Evolutionary conservation across 2,888 invertebrate genomes (phyloP).

Genomic region (Stenichneumon culpator): DNA sequence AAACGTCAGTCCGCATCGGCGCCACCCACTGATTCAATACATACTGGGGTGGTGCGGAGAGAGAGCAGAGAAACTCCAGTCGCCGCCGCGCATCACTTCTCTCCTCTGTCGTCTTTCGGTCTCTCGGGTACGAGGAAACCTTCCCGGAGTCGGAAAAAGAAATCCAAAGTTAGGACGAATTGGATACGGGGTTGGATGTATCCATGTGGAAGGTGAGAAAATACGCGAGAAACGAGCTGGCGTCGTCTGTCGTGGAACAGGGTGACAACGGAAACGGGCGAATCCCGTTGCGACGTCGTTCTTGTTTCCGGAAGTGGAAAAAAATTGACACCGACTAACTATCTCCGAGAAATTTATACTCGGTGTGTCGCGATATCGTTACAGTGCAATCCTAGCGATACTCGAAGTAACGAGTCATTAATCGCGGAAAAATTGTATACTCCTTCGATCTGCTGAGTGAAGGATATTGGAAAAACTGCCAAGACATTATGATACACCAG

Average conservation of each 20-base stretch:
- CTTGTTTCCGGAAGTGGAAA: conserved; percentile 1
- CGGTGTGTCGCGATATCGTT: not conserved
- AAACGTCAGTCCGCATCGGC: conserved; percentile 71
- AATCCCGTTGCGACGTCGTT: conserved; percentile 3
- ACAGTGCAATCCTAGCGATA: not conserved
- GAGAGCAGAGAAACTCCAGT: not conserved
- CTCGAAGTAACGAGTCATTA: conserved; percentile 35
- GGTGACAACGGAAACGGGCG: conserved; percentile 6
- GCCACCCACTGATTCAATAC: conserved; percentile 70
- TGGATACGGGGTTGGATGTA: conserved; percentile 58
- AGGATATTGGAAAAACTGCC: no score
- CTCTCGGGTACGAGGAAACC: conserved; percentile 16
- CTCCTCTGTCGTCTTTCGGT: conserved; percentile 21
- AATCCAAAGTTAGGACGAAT: conserved; percentile 55
- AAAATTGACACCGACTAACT: not conserved
- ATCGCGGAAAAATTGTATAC: conserved; percentile 12
- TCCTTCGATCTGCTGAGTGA: not conserved
- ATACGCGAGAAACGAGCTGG: conserved; percentile 30
- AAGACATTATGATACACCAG: no score
- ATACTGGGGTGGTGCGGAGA: conserved; percentile 34
- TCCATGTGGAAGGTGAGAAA: conserved; percentile 54
- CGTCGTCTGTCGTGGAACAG: conserved; percentile 6
- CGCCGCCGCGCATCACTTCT: not conserved
- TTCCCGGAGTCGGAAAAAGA: conserved; percentile 43
- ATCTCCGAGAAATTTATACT: conserved; percentile 29